phyloP scores from a whole-genome alignment of 2,113 vertebrate genomes.

The Syrrhaptes paradoxus region DNA sequence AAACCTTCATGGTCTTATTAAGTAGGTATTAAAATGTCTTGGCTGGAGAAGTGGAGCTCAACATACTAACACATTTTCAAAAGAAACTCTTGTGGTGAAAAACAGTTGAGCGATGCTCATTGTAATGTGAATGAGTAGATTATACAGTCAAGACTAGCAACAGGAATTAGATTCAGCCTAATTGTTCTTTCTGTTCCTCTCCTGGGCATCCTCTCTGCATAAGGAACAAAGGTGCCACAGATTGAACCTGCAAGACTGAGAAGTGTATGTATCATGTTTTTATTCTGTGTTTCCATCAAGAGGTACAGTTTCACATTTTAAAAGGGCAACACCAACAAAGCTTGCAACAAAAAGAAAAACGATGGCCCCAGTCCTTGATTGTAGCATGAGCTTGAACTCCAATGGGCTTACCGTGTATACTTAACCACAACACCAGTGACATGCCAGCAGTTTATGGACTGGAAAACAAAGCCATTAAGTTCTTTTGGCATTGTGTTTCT shows the following conservation, averaged over 20 bases:
- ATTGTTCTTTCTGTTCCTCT: not conserved
- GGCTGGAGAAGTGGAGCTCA: not conserved
- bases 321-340: not conserved
- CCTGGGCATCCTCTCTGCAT: not conserved
- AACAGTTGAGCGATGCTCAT: not conserved
- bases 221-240: not conserved
- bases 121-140: not conserved
- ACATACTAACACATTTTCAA: not conserved
- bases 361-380: not conserved
- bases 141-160: not conserved
- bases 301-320: not conserved
- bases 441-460: slow-evolving; percentile 57
- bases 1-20: not conserved
- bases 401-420: slow-evolving; percentile 21
- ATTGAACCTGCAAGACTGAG: not conserved
- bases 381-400: slow-evolving; percentile 7
- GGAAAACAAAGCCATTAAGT: slow-evolving; percentile 66
- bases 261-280: not conserved
- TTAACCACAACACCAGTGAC: slow-evolving; percentile 51
- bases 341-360: not conserved
- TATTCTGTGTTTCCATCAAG: not conserved
- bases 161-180: not conserved
- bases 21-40: not conserved
- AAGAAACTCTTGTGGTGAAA: not conserved
- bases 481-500: slow-evolving; percentile 69